Base-by-base conservation (phyloP, 2,888 invertebrate species). In the Dynastes maya region DNA sequence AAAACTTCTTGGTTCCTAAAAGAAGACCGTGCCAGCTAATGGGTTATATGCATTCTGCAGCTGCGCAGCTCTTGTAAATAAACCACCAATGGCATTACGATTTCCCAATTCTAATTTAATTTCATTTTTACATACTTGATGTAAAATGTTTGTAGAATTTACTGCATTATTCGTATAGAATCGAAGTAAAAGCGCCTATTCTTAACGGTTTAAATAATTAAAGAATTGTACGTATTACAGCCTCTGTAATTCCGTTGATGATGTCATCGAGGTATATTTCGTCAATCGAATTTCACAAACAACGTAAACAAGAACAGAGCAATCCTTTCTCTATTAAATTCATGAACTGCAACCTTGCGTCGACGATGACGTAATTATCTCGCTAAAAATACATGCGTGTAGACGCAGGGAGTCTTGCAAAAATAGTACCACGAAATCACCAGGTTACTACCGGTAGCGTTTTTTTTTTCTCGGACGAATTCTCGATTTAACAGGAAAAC, bases 341-440 rank as follows among this genome's bases (percentile, higher is more conserved):
- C 49, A 37, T 53, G 71, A 55, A 40, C 58, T 55, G 37, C 71
- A 71, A 71, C 71, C 71, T 71, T 71, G 71, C 71, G n/a, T 71
- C 37, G 58, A 49, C 71, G 37, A 40, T 71, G 71, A 71, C 71
- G 71, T 55, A n/a, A 71, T 58, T 9, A 16, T 71, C n/a, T 71
- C 71, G 55, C 71, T 71, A 71, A 71, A 71, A 71, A 71, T 71
- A 71, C 37, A 58, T 9, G 58, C 71, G 58, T 55, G 71, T 55
- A 55, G 71, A 27, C 71, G 55, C n/a, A 37, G 55, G 37, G 71
- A 58, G 11, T 70, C 13, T 22, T 49, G 37, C 40, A 51, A 58
- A 55, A 71, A 71, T 71, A 71, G 71, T 71, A 71, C 45, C 2
- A 71, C 71, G 11, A 55, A 71, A 22, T 58, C 32, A 22, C 55